Evolutionary conservation across 2,113 vertebrate species (phyloP), one percentile per base, ranked within the genome.

Genomic region (Numenius arquata): DNA sequence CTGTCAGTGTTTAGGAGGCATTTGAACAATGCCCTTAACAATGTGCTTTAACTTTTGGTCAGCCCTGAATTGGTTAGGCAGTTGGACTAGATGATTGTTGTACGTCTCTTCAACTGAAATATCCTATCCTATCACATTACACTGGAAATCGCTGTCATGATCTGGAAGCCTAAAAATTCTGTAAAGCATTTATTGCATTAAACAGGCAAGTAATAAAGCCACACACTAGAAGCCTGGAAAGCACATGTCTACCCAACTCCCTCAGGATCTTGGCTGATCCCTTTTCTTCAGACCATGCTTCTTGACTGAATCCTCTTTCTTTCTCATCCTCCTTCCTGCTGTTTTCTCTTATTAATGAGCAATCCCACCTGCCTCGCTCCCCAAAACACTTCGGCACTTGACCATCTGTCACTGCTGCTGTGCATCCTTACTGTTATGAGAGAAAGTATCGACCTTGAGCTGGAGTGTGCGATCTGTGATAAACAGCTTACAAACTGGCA

Each of bases 341-440:
- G 81, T 72, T 95, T 89, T 91, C 87, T 75, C 40, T 62, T 96
- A 30, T 96, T 94, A 96, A 94, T 72, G 89, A 96, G 87, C 77
- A 85, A 36, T 95, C 81, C 87, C 93, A 94, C 95, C 96, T 94
- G 93, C 94, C 62, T 97, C 7, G 12, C 76, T 95, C 80, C 76
- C 61, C 87, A 87, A 59, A 89, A 89, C 95, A 48, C 80, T 93
- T 75, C 52, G 85, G 68, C 65, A 6, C 70, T 88, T 65, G 77
- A 52, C 96, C 89, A 89, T 96, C 95, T 95, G 95, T 96, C 89
- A 70, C 56, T 77, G 53, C 93, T 87, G 87, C 78, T 92, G 81
- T 68, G 70, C 77, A 40, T 82, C 81, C 77, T 18, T 16, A 23
- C 41, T 48, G 66, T 55, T 67, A 10, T 0, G 73, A 62, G 61